phyloP scores from a whole-genome alignment of 2,888 invertebrate species.

The Crepidodera aurea region DNA sequence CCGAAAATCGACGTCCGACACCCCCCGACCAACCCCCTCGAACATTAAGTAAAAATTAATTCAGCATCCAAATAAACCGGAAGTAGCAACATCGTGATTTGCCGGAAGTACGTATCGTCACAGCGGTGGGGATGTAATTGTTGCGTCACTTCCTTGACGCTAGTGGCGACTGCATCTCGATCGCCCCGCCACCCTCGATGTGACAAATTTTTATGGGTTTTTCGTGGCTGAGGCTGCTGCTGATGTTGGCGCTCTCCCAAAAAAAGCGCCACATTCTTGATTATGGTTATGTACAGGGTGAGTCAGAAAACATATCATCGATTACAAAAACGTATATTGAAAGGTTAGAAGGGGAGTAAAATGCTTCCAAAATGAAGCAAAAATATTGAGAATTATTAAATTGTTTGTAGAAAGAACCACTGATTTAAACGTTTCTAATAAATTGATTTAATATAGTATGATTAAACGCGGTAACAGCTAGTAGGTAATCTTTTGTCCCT shows the following conservation, averaged over 20 bases:
- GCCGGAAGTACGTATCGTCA: conserved; percentile 58
- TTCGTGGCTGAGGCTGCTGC: conserved; percentile 44
- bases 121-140: conserved; percentile 59
- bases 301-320: too few species aligned
- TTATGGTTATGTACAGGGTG: conserved; percentile 6
- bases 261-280: conserved; percentile 40
- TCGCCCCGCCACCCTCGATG: conserved; percentile 52
- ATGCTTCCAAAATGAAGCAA: too few species aligned
- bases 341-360: too few species aligned
- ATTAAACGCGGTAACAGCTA: too few species aligned
- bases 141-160: conserved; percentile 48
- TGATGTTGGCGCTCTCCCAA: conserved; percentile 44
- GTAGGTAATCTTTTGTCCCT: too few species aligned
- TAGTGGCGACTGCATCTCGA: conserved; percentile 40
- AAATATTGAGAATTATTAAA: too few species aligned
- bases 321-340: too few species aligned
- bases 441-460: too few species aligned
- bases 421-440: too few species aligned
- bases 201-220: conserved; percentile 60
- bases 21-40: background rate
- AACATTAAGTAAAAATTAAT: conserved; percentile 37
- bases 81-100: conserved; percentile 46
- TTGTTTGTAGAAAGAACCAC: too few species aligned
- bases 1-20: background rate
- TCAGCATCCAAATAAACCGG: conserved; percentile 47